Evolutionary conservation across 2,113 vertebrate species (phyloP).

Genomic region (Semicossyphus pulcher): DNA sequence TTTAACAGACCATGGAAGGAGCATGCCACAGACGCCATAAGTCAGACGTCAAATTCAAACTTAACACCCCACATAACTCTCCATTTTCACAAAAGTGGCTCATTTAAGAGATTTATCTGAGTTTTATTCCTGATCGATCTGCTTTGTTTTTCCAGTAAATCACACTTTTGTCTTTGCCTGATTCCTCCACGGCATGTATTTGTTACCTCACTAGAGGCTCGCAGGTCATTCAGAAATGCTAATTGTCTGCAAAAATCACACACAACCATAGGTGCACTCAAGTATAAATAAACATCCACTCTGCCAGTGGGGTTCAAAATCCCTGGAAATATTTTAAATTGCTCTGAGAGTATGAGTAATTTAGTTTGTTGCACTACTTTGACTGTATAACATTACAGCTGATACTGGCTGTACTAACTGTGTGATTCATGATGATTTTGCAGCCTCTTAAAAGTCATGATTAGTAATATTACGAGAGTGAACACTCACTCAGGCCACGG

Average conservation of each 20-base stretch:
- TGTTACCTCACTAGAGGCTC: background rate
- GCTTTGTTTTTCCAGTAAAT: slow-evolving; percentile 45
- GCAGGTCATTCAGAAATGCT: slow-evolving; percentile 28
- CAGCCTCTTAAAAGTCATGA: slow-evolving; percentile 30
- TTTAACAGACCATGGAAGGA: slow-evolving; percentile 67
- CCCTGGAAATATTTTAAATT: slow-evolving; percentile 9
- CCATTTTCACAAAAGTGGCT: slow-evolving; percentile 32
- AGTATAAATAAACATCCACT: background rate
- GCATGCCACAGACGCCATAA: slow-evolving; percentile 55
- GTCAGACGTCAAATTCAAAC: slow-evolving; percentile 59
- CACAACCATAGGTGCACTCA: background rate
- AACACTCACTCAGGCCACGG: background rate
- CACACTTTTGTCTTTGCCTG: slow-evolving; percentile 14
- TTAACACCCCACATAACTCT: slow-evolving; percentile 59
- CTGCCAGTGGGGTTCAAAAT: slow-evolving; percentile 8
- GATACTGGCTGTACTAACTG: slow-evolving; percentile 11
- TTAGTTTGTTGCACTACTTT: slow-evolving; percentile 13
- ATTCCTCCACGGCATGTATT: slow-evolving; percentile 13
- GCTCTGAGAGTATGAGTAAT: slow-evolving; percentile 11
- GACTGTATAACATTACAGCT: slow-evolving; percentile 6
- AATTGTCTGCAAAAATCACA: background rate
- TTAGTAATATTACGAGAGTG: slow-evolving; percentile 13
- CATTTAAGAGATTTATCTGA: slow-evolving; percentile 33
- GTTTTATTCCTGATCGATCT: slow-evolving; percentile 40
- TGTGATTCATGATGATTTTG: slow-evolving; percentile 41